These are phyloP conservation scores for Gallirallus australis DNA, from an alignment of 2,797 vertebrate species.

Conservation along the genomic window DNA sequence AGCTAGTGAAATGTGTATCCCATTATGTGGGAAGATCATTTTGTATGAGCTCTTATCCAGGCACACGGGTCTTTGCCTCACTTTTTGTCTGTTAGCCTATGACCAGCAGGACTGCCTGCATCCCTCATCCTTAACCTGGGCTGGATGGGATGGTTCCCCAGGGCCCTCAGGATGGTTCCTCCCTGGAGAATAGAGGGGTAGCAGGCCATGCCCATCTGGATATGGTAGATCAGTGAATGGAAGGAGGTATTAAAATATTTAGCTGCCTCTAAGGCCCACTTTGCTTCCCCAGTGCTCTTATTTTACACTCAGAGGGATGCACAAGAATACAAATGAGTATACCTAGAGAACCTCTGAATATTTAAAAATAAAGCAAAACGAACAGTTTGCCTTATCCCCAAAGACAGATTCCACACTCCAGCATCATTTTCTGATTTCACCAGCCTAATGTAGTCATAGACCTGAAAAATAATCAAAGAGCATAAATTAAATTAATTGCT, in stretches of 20 bases:
- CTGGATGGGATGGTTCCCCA: background rate
- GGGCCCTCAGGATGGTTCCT: background rate
- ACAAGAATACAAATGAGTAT: background rate
- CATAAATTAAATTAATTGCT: background rate
- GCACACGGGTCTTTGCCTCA: background rate
- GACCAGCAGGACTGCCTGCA: background rate
- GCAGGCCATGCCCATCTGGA: background rate
- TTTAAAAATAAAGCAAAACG: background rate
- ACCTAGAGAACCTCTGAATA: background rate
- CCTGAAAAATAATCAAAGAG: background rate
- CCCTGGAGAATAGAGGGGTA: background rate
- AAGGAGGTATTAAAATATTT: background rate
- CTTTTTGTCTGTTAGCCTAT: background rate
- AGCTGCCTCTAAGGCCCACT: background rate
- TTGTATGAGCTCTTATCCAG: rapidly evolving
- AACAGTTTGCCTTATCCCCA: background rate
- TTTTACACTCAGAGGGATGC: background rate
- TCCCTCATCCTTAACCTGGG: background rate
- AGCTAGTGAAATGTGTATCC: background rate
- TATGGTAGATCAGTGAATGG: background rate
- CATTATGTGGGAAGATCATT: background rate
- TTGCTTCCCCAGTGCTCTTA: background rate
- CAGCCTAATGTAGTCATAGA: background rate
- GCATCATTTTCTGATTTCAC: background rate
- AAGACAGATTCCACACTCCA: background rate